These are phyloP conservation scores for Drosophila bunnanda DNA, from an alignment of 2,888 invertebrate species.

Conservation along the genomic window DNA sequence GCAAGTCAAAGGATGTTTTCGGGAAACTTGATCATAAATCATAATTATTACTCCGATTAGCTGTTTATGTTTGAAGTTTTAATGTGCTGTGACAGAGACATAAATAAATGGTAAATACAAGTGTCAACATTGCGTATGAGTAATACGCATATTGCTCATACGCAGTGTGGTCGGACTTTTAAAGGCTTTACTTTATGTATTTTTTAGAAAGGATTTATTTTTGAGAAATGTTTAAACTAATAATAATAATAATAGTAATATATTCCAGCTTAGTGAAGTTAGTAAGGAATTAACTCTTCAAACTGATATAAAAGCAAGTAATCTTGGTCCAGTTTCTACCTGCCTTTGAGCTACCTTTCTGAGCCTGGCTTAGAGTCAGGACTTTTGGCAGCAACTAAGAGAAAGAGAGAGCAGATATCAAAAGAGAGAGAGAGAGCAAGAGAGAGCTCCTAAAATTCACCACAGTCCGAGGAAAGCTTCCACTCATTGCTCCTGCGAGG, in stretches of 20 bases:
- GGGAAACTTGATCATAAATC: background rate
- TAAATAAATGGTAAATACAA: background rate
- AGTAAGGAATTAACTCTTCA: background rate
- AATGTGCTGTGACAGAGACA: background rate
- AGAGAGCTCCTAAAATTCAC: constrained; percentile 16
- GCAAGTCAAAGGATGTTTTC: background rate
- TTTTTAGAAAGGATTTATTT: background rate
- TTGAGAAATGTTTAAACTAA: background rate
- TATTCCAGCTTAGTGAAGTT: background rate
- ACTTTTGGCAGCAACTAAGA: background rate
- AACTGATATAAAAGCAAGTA: background rate
- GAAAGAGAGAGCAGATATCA: background rate
- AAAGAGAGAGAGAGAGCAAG: background rate
- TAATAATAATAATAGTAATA: background rate
- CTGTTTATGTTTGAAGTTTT: constrained; percentile 1
- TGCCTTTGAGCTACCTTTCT: background rate
- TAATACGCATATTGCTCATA: background rate
- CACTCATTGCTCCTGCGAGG: constrained; percentile 22
- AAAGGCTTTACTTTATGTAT: background rate
- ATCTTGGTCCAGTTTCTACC: background rate
- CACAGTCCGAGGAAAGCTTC: constrained; percentile 24
- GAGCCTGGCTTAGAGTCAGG: constrained; percentile 9
- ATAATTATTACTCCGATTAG: background rate
- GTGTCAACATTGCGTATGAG: constrained; percentile 7
- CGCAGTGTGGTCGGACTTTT: background rate